Conservation (phyloP, 1,140 invertebrate genomes). For the Scylla paramamosain region DNA sequence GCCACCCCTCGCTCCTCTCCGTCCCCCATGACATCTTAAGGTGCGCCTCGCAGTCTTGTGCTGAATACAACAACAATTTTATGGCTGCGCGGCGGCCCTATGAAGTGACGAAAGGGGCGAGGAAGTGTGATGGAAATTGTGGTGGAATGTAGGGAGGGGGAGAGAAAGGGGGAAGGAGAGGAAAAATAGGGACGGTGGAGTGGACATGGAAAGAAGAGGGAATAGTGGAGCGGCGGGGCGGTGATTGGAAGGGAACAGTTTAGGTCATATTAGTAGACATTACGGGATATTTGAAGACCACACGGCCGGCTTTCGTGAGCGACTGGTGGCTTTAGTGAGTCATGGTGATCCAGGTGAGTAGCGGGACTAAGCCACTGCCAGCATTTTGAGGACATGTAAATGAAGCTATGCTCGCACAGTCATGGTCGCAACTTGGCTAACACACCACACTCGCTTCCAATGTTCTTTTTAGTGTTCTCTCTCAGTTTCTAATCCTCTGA, state of each 20-base stretch:
- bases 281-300: slow-evolving; percentile 13
- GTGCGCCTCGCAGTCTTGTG: not conserved
- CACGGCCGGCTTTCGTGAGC: not conserved
- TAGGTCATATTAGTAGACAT: not conserved
- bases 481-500: too few species aligned
- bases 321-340: not conserved
- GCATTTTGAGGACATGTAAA: not conserved
- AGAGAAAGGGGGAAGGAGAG: not conserved
- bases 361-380: not conserved
- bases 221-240: not conserved
- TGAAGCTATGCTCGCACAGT: not conserved
- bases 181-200: not conserved
- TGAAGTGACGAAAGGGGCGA: not conserved
- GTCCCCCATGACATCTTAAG: not conserved
- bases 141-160: too few species aligned
- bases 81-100: not conserved
- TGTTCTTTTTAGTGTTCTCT: too few species aligned
- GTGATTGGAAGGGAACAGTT: not conserved
- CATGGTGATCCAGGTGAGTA: not conserved
- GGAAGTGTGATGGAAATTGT: too few species aligned
- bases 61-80: not conserved
- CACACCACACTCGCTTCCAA: too few species aligned
- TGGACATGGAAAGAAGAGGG: not conserved
- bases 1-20: not conserved
- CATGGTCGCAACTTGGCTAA: too few species aligned